phyloP scores from a whole-genome alignment of 2,113 vertebrate genomes.

The Gasterosteus nipponicus region DNA sequence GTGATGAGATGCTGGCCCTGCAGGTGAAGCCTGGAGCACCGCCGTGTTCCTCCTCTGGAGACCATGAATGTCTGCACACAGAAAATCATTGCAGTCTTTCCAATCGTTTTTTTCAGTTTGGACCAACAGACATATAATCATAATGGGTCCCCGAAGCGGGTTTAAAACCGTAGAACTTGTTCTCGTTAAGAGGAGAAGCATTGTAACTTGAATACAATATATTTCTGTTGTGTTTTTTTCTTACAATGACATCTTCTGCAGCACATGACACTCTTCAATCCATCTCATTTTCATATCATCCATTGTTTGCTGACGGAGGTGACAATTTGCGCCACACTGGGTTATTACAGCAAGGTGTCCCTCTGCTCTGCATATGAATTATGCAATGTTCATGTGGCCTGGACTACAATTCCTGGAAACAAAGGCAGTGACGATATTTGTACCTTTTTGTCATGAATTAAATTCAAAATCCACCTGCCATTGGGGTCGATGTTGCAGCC shows the following conservation, averaged over 20 bases:
- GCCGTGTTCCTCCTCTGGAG: not conserved
- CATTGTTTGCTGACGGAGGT: slow-evolving; percentile 33
- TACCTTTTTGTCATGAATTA: slow-evolving; percentile 47
- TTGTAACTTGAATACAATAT: not conserved
- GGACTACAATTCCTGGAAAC: slow-evolving; percentile 52
- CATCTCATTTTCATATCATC: slow-evolving; percentile 32
- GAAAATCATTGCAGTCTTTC: not conserved
- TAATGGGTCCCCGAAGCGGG: not conserved
- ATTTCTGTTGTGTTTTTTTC: slow-evolving; percentile 9
- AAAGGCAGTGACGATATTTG: slow-evolving; percentile 45
- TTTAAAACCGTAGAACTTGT: not conserved
- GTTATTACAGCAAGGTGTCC: slow-evolving; percentile 63
- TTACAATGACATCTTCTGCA: slow-evolving; percentile 6
- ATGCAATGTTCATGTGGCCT: slow-evolving; percentile 64
- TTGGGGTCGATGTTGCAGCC: not conserved
- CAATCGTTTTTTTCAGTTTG: not conserved
- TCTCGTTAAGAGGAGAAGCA: not conserved
- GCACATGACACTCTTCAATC: not conserved
- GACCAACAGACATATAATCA: not conserved
- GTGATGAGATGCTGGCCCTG: not conserved
- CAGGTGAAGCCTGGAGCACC: not conserved
- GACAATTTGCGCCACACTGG: slow-evolving; percentile 50
- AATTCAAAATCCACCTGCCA: slow-evolving; percentile 34
- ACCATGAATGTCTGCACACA: not conserved
- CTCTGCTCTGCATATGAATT: slow-evolving; percentile 64